Evolutionary conservation across 2,888 invertebrate species (phyloP), one percentile per base, ranked within the genome.

Genomic region (Rhagonycha fulva): DNA sequence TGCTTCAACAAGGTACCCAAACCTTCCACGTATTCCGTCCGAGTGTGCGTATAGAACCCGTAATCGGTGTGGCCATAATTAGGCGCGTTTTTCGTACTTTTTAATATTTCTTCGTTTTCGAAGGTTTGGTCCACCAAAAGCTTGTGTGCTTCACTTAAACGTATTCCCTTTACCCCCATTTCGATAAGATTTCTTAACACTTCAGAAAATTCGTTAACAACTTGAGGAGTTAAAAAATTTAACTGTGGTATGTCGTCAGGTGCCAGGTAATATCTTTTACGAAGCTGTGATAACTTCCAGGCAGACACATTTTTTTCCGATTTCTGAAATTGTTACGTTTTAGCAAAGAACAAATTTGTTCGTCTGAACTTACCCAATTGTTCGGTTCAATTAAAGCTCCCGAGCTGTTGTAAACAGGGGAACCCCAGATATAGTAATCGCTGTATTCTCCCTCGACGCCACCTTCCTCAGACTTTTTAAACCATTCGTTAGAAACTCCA

Each of bases 111-210:
- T 80, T 94, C 93, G 76, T 92, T 88, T 0, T 86, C 86, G 0
- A 92, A 87, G 0, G 87, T 84, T 0, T 86, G 77, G 86, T 93
- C 90, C 76, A 94, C 92, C 0, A 94, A 86, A 78, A 94, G 88
- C 83, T 91, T 91, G 11, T 93, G 92, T 0, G 91, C 93, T 72
- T 93, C 91, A 66, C 89, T 89, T 23, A 96, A 86, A 84, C 96
- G 92, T 83, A 98, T 92, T 4, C 98, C 98, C 79, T 91, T 92
- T 0, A 96, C 93, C 0, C 97, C 98, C 3, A 92, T 89, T 4
- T 91, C 88, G 79, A 97, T 84, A 92, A 97, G 95, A 80, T 91
- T 91, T 61, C 88, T 87, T 1, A 98, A 86, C 0, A 94, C 93
- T 0, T 89, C 88, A 82, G 93, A 89, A 80, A 96, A 93, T 84